phyloP scores from a whole-genome alignment of 53 echinoderm and acorn worm genomes.

The Luidia sarsii region DNA sequence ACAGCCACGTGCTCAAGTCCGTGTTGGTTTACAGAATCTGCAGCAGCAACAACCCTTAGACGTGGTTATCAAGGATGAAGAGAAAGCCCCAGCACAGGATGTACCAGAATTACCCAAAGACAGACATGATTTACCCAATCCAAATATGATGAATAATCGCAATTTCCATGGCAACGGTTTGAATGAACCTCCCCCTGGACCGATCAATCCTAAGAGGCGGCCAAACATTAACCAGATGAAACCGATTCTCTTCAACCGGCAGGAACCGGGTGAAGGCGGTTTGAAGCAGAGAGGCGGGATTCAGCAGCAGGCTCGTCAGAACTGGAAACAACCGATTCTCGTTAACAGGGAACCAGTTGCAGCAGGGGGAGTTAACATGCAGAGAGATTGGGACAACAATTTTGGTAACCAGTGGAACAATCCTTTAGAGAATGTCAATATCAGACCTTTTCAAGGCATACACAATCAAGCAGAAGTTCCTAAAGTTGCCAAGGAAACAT shows the following conservation, averaged over 20 bases:
- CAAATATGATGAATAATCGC: neutral
- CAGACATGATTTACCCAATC: no score
- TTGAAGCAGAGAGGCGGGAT: neutral
- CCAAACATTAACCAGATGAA: neutral
- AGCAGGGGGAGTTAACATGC: no score
- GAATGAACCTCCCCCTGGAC: neutral
- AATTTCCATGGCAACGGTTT: neutral
- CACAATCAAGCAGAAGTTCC: no score
- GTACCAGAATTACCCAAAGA: neutral
- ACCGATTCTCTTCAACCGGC: constrained; percentile 31
- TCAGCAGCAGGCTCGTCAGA: neutral
- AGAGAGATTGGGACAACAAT: no score
- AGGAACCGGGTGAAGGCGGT: neutral
- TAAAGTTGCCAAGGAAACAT: no score
- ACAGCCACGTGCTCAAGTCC: no score
- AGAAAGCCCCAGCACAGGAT: no score
- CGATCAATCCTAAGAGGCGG: constrained; percentile 6
- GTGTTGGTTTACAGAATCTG: constrained; percentile 1
- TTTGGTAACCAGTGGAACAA: no score
- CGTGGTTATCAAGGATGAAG: no score
- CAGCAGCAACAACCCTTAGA: constrained; percentile 6
- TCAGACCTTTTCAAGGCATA: no score
- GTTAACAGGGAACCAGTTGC: constrained; percentile 6
- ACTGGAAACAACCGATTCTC: constrained; percentile 28
- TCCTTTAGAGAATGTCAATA: no score